A percentile compares a stretch with the other conserved stretches of the same genome.
Evolutionary conservation across 2,797 vertebrate species (phyloP).

Genomic region (Harpagifer antarcticus): DNA sequence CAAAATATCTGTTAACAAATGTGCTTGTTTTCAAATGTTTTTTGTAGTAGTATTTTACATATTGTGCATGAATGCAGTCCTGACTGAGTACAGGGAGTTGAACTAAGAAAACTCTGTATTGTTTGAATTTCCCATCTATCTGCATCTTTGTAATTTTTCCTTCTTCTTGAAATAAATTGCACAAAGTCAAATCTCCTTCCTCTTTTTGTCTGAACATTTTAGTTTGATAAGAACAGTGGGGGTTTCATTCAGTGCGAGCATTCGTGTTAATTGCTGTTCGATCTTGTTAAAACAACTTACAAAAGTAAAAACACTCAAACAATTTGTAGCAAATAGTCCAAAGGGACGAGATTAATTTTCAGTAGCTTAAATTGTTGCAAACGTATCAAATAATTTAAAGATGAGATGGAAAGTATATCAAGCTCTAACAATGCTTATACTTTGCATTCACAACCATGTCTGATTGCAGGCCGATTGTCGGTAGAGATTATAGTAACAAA

Average conservation of each 20-base stretch:
- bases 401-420: background rate
- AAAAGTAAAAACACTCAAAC: background rate
- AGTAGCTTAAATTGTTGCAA: background rate
- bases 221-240: background rate
- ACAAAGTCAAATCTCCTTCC: background rate
- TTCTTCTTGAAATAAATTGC: background rate
- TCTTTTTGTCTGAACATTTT: background rate
- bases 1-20: background rate
- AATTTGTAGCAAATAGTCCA: background rate
- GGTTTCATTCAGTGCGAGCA: background rate
- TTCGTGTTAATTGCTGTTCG: background rate
- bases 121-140: slow-evolving; percentile 9
- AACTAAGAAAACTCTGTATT: background rate
- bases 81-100: background rate
- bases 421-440: background rate
- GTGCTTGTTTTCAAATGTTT: background rate
- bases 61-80: background rate
- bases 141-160: background rate
- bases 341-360: background rate
- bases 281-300: background rate
- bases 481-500: slow-evolving; percentile 29
- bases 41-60: background rate
- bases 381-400: background rate
- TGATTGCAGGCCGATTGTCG: slow-evolving; percentile 22
- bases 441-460: slow-evolving; percentile 3